phyloP scores from a whole-genome alignment of 2,797 vertebrate species.

The Xenops minutus region DNA sequence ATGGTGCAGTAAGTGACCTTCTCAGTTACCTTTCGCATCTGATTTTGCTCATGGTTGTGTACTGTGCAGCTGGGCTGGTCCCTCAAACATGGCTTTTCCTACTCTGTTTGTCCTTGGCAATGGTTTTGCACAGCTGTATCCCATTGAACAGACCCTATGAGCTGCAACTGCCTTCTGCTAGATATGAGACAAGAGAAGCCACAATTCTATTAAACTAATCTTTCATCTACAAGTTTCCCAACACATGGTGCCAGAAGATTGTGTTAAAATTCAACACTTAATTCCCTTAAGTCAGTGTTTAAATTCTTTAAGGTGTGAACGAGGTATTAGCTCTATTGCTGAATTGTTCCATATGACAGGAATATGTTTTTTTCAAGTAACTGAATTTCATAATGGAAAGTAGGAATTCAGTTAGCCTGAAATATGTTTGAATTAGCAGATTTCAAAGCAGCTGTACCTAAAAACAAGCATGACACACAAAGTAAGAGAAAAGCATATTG shows the following conservation, averaged over 20 bases:
- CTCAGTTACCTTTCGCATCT: background rate
- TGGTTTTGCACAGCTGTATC: background rate
- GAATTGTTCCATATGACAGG: background rate
- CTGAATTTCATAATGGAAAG: background rate
- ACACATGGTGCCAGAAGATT: background rate
- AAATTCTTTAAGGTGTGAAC: background rate
- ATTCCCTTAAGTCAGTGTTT: background rate
- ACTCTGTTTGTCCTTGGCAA: background rate
- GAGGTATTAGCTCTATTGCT: background rate
- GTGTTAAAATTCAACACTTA: constrained; percentile 1
- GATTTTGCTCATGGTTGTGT: background rate
- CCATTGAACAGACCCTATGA: background rate
- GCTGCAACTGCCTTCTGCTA: background rate
- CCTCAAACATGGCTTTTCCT: background rate
- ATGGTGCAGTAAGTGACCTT: background rate
- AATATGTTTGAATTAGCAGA: background rate
- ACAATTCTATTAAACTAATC: background rate
- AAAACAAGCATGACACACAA: background rate
- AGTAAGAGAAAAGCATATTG: background rate
- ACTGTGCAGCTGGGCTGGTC: background rate
- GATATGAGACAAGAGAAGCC: background rate
- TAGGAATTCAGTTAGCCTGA: background rate
- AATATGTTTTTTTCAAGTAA: background rate
- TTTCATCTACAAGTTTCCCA: constrained; percentile 6
- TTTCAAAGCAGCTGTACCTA: background rate